Percentiles rank a stretch among this genome's conserved stretches.
These are phyloP conservation scores for mouse (Mus musculus) DNA, from an alignment of 2,113 vertebrate genomes.

Conservation along the genomic window GRCm39 chr3:38252501-38253000, in stretches of 20 bases:
- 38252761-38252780: background rate
- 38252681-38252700: background rate
- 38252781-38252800: background rate
- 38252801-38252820: background rate
- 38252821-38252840: background rate
- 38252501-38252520: background rate
- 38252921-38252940: background rate
- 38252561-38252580: background rate
- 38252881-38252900: background rate
- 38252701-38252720: background rate
- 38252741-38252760: background rate
- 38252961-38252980: background rate
- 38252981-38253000: background rate
- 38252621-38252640: background rate
- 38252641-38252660: background rate
- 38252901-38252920: background rate
- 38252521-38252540: background rate
- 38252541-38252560: background rate
- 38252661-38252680: background rate
- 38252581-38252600: background rate
- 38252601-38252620: background rate
- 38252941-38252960: background rate
- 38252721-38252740: background rate
- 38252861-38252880: background rate
- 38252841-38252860: background rate